A percentile compares a stretch with the other conserved stretches of the same genome.
phyloP scores from a whole-genome alignment of 2,113 vertebrate genomes.

The Ascaphus truei region DNA sequence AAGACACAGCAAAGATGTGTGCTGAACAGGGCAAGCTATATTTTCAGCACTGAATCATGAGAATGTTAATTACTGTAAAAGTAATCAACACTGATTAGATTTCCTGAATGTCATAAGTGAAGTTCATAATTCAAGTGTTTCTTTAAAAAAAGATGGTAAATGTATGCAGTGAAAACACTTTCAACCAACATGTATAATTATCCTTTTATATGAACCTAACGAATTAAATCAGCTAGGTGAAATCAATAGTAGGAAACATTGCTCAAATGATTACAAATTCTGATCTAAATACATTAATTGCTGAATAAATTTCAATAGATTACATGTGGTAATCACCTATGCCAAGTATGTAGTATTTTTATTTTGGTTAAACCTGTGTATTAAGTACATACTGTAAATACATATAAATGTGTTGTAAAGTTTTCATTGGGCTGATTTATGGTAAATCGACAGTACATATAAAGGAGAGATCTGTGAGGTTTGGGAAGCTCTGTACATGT shows the following conservation, averaged over 20 bases:
- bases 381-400: too few relatives aligned
- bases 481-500: too few relatives aligned
- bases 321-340: background rate
- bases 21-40: slow-evolving; percentile 4
- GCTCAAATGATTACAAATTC: background rate
- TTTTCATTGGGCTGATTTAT: too few relatives aligned
- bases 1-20: background rate
- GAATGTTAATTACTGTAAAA: slow-evolving; percentile 34
- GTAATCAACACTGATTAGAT: slow-evolving; percentile 37
- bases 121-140: slow-evolving; percentile 26
- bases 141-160: slow-evolving; percentile 14
- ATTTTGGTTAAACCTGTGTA: background rate
- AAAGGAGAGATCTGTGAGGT: too few relatives aligned
- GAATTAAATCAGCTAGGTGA: slow-evolving; percentile 25
- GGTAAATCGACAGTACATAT: too few relatives aligned
- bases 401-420: too few relatives aligned
- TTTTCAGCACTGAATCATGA: slow-evolving; percentile 20
- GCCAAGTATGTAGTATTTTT: background rate
- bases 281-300: slow-evolving; percentile 3
- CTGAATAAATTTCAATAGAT: background rate
- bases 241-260: slow-evolving; percentile 27
- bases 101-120: too few relatives aligned
- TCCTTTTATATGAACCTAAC: slow-evolving; percentile 13
- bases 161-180: slow-evolving; percentile 25
- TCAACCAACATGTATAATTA: slow-evolving; percentile 26